Evolutionary conservation across 2,113 vertebrate genomes (phyloP), one percentile per base, ranked within the genome.

Genomic region (Phalacrocorax carbo): DNA sequence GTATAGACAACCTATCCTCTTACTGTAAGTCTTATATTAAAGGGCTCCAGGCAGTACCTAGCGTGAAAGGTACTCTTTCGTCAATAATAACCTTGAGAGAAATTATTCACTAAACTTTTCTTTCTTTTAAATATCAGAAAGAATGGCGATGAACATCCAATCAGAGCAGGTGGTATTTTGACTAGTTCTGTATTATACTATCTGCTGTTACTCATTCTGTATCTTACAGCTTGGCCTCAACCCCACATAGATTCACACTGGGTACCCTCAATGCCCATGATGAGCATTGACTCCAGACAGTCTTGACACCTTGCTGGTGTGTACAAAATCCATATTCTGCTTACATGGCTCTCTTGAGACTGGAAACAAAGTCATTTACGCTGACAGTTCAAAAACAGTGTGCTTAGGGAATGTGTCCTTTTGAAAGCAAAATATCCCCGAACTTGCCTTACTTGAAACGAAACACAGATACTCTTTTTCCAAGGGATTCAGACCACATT

Each of bases 231-330:
- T 62, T 52, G 66, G 42, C 23, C 30, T 26, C 40, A 57, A 26
- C 15, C n/a, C n/a, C 1, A 0, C 5, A 34, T 0, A 36, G 44
- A 52, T 42, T 34, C 36, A 22, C 4, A 4, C 25, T 44, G n/a
- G 7, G 26, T 51, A 27, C 20, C 25, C 79, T 62, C 60, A 7
- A 12, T 18, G 54, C 27, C 46, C 42, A 25, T 13, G 30, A 68
- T 48, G 26, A 76, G 70, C 29, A 4, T 5, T n/a, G 36, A 30
- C 15, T 66, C 54, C 46, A 57, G 27, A 51, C 11, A 44, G 36
- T 18, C 38, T 52, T 46, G 32, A 23, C 40, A 13, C 52, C 40
- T 69, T 52, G 11, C 73, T 94, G 48, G 44, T 17, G 14, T 8
- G 36, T 30, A 49, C 64, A 66, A 20, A 73, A 82, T 23, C 13